These are phyloP conservation scores for Acanthosoma haemorrhoidale DNA, from an alignment of 2,888 invertebrate genomes.

Conservation along the genomic window DNA sequence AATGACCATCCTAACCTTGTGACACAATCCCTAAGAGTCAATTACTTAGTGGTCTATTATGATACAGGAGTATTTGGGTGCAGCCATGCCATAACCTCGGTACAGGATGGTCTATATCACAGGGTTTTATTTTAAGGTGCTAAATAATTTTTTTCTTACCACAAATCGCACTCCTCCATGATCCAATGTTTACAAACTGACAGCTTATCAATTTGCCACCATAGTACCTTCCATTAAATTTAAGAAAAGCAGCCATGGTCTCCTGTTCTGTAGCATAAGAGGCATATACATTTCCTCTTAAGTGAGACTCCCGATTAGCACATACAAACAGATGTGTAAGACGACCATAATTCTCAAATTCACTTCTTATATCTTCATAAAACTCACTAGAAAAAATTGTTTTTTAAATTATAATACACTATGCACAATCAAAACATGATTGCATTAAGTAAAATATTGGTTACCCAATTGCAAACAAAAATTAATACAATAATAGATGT, in stretches of 20 bases:
- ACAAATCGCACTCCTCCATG: slow-evolving; percentile 86
- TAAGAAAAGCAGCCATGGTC: slow-evolving; percentile 67
- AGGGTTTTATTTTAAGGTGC: too few species aligned
- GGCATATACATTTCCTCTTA: slow-evolving; percentile 85
- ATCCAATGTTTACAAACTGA: slow-evolving; percentile 68
- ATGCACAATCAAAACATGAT: too few species aligned
- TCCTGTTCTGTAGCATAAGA: slow-evolving; percentile 63
- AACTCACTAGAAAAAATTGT: slow-evolving; percentile 41
- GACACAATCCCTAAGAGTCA: too few species aligned
- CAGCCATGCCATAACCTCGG: too few species aligned
- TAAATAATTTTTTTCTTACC: slow-evolving; percentile 60
- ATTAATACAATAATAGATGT: background rate
- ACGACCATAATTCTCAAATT: slow-evolving; percentile 68
- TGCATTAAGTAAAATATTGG: too few species aligned
- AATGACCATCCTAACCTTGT: too few species aligned
- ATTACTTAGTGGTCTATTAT: too few species aligned
- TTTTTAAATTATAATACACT: too few species aligned
- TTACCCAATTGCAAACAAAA: background rate
- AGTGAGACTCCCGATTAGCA: slow-evolving; percentile 76
- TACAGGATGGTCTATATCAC: too few species aligned
- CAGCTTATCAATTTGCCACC: slow-evolving; percentile 76
- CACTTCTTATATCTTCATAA: slow-evolving; percentile 74
- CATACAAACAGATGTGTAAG: slow-evolving; percentile 68
- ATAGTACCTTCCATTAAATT: slow-evolving; percentile 80
- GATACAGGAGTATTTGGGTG: too few species aligned